phyloP scores from a whole-genome alignment of 2,888 invertebrate species.

The Rhamnusium bicolor region DNA sequence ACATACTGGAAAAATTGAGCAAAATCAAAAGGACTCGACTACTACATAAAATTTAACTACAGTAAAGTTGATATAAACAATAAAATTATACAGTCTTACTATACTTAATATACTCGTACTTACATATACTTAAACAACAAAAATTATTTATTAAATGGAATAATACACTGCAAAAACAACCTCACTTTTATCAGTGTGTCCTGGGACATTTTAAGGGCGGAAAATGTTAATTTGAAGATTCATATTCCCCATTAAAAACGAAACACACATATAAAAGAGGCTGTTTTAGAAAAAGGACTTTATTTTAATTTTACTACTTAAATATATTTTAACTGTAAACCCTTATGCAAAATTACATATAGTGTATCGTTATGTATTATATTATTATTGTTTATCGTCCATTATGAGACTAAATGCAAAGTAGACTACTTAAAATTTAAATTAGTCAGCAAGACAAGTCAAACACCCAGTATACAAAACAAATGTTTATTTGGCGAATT shows the following conservation, averaged over 20 bases:
- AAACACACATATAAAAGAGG: not conserved
- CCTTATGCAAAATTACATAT: not conserved
- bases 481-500: too few species aligned
- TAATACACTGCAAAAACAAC: not conserved
- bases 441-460: not conserved
- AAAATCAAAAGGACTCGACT: conserved; percentile 15
- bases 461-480: too few species aligned
- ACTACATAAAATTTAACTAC: not conserved
- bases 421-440: not conserved
- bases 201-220: not conserved
- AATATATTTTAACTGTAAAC: not conserved
- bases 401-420: not conserved
- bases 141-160: not conserved
- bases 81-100: conserved; percentile 18
- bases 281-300: not conserved
- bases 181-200: not conserved
- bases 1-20: conserved; percentile 18
- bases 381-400: too few species aligned
- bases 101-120: too few species aligned
- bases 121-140: too few species aligned
- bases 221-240: too few species aligned
- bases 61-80: not conserved
- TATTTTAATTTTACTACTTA: not conserved
- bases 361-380: too few species aligned
- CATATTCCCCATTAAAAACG: not conserved